phyloP scores from a whole-genome alignment of 1,140 invertebrate species.

The Anadara kagoshimensis region DNA sequence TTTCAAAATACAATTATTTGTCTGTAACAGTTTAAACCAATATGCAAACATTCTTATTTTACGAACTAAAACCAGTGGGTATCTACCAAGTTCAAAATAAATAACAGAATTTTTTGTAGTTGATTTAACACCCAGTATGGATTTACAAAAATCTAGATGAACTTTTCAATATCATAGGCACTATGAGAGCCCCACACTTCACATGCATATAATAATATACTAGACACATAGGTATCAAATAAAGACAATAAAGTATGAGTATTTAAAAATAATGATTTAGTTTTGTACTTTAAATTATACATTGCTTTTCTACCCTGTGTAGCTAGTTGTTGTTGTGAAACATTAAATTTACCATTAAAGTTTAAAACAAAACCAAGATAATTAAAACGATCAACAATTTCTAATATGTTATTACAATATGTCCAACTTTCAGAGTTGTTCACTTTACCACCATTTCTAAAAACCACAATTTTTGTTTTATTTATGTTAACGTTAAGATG shows the following conservation, averaged over 20 bases:
- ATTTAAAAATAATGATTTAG: constrained; percentile 1
- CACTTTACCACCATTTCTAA: constrained; percentile 24
- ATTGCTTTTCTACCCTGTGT: constrained; percentile 19
- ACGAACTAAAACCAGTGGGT: background rate
- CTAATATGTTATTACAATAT: constrained; percentile 14
- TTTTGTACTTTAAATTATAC: constrained; percentile 1
- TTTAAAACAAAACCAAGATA: constrained; percentile 35
- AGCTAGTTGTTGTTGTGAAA: constrained; percentile 1
- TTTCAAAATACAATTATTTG: constrained; percentile 6
- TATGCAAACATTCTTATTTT: constrained; percentile 12
- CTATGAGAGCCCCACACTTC: constrained; percentile 27
- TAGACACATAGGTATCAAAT: constrained; percentile 24
- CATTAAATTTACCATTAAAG: constrained; percentile 24
- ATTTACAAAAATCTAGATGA: constrained; percentile 25
- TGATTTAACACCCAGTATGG: constrained; percentile 13
- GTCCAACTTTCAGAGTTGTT: constrained; percentile 22
- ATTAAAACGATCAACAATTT: constrained; percentile 29
- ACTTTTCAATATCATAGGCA: constrained; percentile 11
- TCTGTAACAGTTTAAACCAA: constrained; percentile 11
- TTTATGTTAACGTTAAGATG: constrained; percentile 23
- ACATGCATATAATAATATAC: constrained; percentile 24
- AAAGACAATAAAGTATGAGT: constrained; percentile 6
- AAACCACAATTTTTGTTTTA: constrained; percentile 36
- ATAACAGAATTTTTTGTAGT: constrained; percentile 2
- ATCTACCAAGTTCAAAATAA: constrained; percentile 18